phyloP scores from a whole-genome alignment of 2,797 vertebrate genomes.

The Malurus splendens region DNA sequence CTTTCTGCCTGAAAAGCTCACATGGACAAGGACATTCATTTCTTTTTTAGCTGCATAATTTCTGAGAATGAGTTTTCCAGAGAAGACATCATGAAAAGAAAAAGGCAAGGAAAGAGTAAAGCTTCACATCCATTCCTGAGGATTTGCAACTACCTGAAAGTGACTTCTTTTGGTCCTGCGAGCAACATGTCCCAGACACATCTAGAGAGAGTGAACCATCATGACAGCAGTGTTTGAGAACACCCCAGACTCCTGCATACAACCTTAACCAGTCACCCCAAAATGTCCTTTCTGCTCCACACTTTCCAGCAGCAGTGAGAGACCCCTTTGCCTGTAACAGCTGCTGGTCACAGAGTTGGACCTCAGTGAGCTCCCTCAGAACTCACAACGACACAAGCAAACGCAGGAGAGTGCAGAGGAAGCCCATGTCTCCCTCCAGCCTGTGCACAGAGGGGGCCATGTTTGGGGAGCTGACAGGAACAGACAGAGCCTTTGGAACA shows the following conservation, averaged over 20 bases:
- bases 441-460: fast-evolving
- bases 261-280: not conserved
- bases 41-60: not conserved
- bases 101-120: not conserved
- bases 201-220: fast-evolving
- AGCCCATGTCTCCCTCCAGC: not conserved
- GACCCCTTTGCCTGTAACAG: fast-evolving
- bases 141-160: not conserved
- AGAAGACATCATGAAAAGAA: not conserved
- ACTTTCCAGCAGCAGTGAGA: not conserved
- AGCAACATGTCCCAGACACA: not conserved
- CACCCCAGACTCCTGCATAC: not conserved
- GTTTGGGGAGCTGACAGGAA: not conserved
- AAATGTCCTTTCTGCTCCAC: not conserved
- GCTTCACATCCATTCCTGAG: not conserved
- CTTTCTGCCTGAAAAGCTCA: not conserved
- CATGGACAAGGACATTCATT: not conserved
- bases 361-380: fast-evolving
- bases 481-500: not conserved
- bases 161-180: not conserved
- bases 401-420: too few species aligned
- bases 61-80: not conserved
- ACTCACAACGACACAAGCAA: not conserved
- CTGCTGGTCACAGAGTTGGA: not conserved
- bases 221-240: fast-evolving